Evolutionary conservation across 2,113 vertebrate genomes (phyloP).

Genomic region (Ptilonorhynchus violaceus): DNA sequence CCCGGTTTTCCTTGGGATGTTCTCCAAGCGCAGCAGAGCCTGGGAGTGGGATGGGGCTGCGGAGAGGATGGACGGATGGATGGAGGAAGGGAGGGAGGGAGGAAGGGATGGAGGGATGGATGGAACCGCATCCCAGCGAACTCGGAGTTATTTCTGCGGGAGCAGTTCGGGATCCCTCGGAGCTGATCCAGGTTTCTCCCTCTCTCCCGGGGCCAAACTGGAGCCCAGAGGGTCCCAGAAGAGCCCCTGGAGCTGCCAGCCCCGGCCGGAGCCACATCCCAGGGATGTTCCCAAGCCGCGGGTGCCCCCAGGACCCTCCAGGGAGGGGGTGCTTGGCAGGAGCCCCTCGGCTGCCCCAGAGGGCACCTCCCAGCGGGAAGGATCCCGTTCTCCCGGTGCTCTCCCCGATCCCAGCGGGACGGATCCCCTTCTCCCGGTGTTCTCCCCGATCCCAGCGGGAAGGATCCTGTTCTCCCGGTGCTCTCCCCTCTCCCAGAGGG

Average conservation of each 20-base stretch:
- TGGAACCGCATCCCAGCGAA: background rate
- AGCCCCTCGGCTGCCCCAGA: no score
- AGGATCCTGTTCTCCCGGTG: no score
- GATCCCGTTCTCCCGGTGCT: no score
- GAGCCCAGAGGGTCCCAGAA: background rate
- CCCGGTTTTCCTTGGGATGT: background rate
- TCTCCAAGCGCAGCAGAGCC: no score
- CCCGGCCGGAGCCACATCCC: accelerated
- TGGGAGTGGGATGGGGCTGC: background rate
- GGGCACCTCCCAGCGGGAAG: no score
- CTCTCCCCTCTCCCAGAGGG: no score
- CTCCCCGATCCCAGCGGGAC: no score
- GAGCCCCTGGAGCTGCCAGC: background rate
- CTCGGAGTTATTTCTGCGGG: background rate
- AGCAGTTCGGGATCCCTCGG: background rate
- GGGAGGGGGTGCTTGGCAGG: no score
- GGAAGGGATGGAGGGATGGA: background rate
- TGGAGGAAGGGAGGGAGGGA: background rate
- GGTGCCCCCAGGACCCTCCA: no score
- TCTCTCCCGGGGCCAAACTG: background rate
- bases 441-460: no score
- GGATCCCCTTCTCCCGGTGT: no score
- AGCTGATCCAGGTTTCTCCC: background rate
- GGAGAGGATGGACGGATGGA: background rate
- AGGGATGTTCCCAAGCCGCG: accelerated